Evolutionary conservation across 2,113 vertebrate genomes (phyloP).

Genomic region (Pangasianodon gigas): DNA sequence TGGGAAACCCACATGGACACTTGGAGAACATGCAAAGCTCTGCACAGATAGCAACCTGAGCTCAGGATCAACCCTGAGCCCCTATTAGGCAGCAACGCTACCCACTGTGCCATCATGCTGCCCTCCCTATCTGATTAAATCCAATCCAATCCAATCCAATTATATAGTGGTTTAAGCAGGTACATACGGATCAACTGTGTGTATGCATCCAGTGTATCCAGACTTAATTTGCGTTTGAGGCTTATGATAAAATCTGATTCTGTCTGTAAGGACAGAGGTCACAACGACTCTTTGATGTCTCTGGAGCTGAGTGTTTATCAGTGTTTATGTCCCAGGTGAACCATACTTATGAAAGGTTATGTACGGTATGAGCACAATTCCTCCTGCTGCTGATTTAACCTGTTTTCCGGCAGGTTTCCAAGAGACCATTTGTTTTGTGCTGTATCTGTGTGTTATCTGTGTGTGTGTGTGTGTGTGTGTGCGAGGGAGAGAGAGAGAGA

Average conservation of each 20-base stretch:
- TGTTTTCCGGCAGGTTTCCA: conserved; percentile 57
- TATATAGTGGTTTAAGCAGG: neutral
- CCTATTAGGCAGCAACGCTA: neutral
- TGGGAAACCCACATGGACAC: neutral
- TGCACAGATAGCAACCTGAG: neutral
- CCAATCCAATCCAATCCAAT: neutral
- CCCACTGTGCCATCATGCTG: neutral
- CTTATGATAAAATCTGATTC: too few relatives aligned
- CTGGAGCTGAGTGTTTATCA: conserved; percentile 58
- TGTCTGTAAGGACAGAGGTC: neutral
- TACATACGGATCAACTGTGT: neutral
- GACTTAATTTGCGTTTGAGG: neutral
- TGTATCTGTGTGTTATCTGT: too few relatives aligned
- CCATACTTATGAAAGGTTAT: neutral
- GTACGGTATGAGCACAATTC: neutral
- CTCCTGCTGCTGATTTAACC: conserved; percentile 61
- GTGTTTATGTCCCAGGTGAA: neutral
- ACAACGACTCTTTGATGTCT: too few relatives aligned
- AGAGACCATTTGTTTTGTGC: conserved; percentile 49
- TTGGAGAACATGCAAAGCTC: neutral
- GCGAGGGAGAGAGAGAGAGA: conserved; percentile 16
- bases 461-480: too few relatives aligned
- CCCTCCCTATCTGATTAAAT: neutral
- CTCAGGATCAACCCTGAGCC: neutral
- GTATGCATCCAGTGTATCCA: too few relatives aligned